phyloP scores from a whole-genome alignment of 2,113 vertebrate species.

The Cyanoliseus patagonus region DNA sequence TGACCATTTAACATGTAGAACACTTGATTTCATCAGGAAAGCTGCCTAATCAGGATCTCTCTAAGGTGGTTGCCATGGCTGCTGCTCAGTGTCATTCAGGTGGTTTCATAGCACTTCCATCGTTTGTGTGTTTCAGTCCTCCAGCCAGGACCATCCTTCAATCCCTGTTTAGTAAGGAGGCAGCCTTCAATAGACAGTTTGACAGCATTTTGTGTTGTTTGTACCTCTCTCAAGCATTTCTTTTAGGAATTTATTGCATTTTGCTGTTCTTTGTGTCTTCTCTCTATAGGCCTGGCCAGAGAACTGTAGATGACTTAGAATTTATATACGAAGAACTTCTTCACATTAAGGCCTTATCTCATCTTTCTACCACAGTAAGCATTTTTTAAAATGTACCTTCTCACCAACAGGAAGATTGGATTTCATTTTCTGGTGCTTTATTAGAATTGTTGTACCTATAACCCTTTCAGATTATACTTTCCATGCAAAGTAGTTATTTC shows the following conservation, averaged over 20 bases:
- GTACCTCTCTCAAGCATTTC: neutral
- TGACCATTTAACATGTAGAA: neutral
- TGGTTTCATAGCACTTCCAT: neutral
- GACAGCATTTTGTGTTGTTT: neutral
- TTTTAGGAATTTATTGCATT: neutral
- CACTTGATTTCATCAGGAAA: conserved; percentile 7
- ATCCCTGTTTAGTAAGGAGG: neutral
- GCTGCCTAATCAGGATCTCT: neutral
- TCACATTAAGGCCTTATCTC: conserved; percentile 97
- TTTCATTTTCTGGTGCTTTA: neutral
- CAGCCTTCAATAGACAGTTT: neutral
- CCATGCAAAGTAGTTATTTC: neutral
- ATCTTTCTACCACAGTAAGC: conserved; percentile 95
- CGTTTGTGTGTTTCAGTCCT: neutral
- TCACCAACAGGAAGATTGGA: neutral
- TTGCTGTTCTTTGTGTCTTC: conserved; percentile 8
- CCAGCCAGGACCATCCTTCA: neutral
- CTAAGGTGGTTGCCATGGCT: conserved; percentile 26
- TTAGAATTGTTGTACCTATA: neutral
- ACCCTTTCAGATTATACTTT: neutral
- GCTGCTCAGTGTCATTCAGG: neutral
- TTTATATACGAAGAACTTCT: conserved; percentile 97
- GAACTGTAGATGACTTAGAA: conserved; percentile 92
- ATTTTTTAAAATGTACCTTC: neutral
- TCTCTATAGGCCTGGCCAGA: conserved; percentile 87